Evolutionary conservation across 2,113 vertebrate species (phyloP).

Genomic region (Rhinogobius similis): DNA sequence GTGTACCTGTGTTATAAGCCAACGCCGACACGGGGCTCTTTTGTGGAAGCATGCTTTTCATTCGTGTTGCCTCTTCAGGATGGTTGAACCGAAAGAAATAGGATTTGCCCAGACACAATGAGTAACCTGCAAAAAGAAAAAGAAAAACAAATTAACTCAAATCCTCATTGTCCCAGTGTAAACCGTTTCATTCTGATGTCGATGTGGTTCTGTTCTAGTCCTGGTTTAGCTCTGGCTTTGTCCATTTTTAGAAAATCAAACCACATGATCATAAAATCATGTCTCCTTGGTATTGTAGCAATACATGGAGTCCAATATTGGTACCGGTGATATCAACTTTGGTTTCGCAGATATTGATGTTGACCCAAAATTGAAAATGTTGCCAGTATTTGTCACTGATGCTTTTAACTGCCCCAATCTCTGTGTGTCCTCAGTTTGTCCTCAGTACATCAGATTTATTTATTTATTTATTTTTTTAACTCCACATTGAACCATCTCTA

Average conservation of each 20-base stretch:
- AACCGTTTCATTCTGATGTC: too few species aligned
- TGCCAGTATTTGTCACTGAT: too few species aligned
- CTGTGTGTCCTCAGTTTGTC: not conserved
- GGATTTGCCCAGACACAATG: conserved; percentile 81
- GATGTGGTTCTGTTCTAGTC: too few species aligned
- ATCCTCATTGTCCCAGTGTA: too few species aligned
- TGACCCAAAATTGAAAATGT: too few species aligned
- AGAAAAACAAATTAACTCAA: not conserved
- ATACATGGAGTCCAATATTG: not conserved
- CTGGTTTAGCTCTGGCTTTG: too few species aligned
- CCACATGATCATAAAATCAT: too few species aligned
- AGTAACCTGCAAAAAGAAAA: conserved; percentile 72
- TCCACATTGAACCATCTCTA: too few species aligned
- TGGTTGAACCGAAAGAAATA: conserved; percentile 84
- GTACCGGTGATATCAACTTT: too few species aligned
- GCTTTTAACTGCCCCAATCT: too few species aligned
- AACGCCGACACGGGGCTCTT: conserved; percentile 77
- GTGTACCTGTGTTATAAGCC: conserved; percentile 78
- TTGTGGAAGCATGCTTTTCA: conserved; percentile 81
- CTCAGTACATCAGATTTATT: not conserved
- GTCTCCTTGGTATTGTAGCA: not conserved
- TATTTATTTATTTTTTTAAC: too few species aligned
- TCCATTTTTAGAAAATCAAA: too few species aligned
- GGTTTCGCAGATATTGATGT: not conserved
- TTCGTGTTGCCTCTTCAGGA: conserved; percentile 79